phyloP scores from a whole-genome alignment of 64 coral and sea anemone species.

The Pachyseris speciosa region DNA sequence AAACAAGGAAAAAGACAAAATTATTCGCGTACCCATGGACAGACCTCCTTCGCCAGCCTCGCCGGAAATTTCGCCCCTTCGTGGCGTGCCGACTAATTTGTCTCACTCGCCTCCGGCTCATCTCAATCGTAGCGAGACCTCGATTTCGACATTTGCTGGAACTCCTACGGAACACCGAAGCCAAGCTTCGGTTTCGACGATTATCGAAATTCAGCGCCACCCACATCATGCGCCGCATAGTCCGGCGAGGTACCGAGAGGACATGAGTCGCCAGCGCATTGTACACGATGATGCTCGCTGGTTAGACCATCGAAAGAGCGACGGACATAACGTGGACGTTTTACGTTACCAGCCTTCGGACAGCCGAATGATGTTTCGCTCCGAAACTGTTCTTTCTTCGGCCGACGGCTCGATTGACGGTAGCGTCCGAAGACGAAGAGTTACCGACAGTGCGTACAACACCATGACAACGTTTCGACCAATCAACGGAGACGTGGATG shows the following conservation, averaged over 20 bases:
- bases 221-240: not conserved
- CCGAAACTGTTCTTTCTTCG: constrained; percentile 79
- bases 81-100: constrained; percentile 67
- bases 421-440: constrained; percentile 25
- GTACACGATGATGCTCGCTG: constrained; percentile 13
- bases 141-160: constrained; percentile 73
- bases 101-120: constrained; percentile 46
- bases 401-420: constrained; percentile 27
- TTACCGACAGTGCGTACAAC: constrained; percentile 30
- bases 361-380: constrained; percentile 60
- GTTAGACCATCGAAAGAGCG: constrained; percentile 76
- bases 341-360: constrained; percentile 65
- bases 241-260: not conserved
- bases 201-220: constrained; percentile 47
- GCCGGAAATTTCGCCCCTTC: constrained; percentile 42
- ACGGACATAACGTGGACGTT: constrained; percentile 73
- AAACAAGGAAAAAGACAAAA: constrained; percentile 91
- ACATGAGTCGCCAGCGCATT: not conserved
- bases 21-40: constrained; percentile 79
- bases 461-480: constrained; percentile 74
- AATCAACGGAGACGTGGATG: constrained; percentile 92
- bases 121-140: constrained; percentile 72
- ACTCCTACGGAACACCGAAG: constrained; percentile 68
- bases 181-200: constrained; percentile 42
- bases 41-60: constrained; percentile 87